Evolutionary conservation across 2,797 vertebrate genomes (phyloP).

Genomic region (Cynodonichthys magdalenae): DNA sequence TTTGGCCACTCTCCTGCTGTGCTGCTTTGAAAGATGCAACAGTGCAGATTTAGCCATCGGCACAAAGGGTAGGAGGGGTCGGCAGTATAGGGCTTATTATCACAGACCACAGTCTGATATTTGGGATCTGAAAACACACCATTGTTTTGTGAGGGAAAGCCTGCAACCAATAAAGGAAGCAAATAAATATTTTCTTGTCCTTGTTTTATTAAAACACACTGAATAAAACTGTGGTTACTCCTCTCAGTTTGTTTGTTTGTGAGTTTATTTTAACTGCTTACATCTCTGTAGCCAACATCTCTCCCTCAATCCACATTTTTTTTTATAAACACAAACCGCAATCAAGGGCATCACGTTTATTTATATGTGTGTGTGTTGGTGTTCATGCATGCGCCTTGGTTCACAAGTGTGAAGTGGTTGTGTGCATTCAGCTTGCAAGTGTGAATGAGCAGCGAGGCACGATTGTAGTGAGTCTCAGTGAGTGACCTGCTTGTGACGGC

Average conservation of each 20-base stretch:
- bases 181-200: neutral
- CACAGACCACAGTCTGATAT: slow-evolving; percentile 40
- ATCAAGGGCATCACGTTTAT: slow-evolving; percentile 16
- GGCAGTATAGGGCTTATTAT: slow-evolving; percentile 39
- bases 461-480: slow-evolving; percentile 28
- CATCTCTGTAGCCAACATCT: slow-evolving; percentile 13
- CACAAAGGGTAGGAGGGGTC: slow-evolving; percentile 40
- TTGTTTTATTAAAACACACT: too few species aligned
- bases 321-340: slow-evolving; percentile 16
- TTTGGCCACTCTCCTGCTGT: slow-evolving; percentile 55
- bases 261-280: slow-evolving; percentile 7
- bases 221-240: too few species aligned
- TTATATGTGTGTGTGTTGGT: slow-evolving; percentile 2
- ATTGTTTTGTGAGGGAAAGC: slow-evolving; percentile 7
- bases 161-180: slow-evolving; percentile 29
- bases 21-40: slow-evolving; percentile 67
- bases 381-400: slow-evolving; percentile 12
- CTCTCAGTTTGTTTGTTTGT: neutral
- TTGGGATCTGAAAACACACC: slow-evolving; percentile 8
- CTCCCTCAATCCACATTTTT: slow-evolving; percentile 23
- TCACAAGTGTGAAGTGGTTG: slow-evolving; percentile 53
- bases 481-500: slow-evolving; percentile 39
- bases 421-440: slow-evolving; percentile 43
- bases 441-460: slow-evolving; percentile 47
- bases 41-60: slow-evolving; percentile 56